Base-by-base conservation (phyloP, 2,888 invertebrate species). In the Cephus pulcher region DNA sequence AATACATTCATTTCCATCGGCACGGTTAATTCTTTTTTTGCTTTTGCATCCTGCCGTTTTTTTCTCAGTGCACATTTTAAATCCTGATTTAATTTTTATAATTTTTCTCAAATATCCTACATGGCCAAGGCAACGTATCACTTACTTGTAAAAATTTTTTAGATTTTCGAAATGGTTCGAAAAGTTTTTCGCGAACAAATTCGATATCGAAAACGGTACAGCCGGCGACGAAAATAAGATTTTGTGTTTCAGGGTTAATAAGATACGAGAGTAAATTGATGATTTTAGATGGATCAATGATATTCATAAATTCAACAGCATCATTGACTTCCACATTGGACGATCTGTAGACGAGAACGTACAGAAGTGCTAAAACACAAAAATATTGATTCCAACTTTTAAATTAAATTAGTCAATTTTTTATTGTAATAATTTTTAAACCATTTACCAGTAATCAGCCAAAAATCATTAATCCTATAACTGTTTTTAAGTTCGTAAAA, bases 341-440 rank as follows among this genome's bases (percentile, higher is more conserved):
- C 12, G 80, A 69, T 77, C 80, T 78, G 35, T 80, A 85, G 12
- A 80, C 76, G 11, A 85, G 56, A 33, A 83, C 69, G 77, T 85
- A 85, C 6, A 81, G n/a, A 11, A 85, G 37, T 11, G 78, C 85
- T 85, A 78, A 40, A 79, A 82, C 1, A 37, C 15, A 76, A 32
- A 32, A 9, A 69, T 1, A 69, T 56, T 34, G 0, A 56, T 56
- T 56, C 2, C 23, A 9, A 23, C 23, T 23, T 1, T 2, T 23
- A 56, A 2, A 23, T 0, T 23, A 56, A 23, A 23, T 56, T 0
- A 23, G 9, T 9, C 2, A 23, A 9, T 56, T 9, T 23, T 23
- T 23, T 6, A 56, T 56, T 23, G 1, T 0, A 56, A 56, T 56
- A 23, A 56, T 56, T 23, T 56, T 56, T 2, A 9, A 32, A 15